Evolutionary conservation across 1,140 invertebrate genomes (phyloP), one percentile per base, ranked within the genome.

Genomic region (Medauroidea extradentata): DNA sequence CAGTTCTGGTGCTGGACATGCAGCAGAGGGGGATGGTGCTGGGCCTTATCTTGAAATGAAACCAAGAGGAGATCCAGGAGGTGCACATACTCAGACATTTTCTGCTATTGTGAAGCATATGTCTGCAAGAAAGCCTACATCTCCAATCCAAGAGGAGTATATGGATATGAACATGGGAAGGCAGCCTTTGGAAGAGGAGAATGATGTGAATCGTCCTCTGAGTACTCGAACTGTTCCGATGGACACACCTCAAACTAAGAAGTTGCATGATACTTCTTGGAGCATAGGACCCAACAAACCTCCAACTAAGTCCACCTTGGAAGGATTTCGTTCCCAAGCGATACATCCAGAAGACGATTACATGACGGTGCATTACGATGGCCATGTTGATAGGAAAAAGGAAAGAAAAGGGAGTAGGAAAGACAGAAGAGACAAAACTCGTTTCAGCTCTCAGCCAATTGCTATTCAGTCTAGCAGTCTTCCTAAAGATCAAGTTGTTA

Each of bases 191-290:
- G 51, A 44, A 46, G 39, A 55, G n/a, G 53, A 55, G 19, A 55
- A 24, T 19, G 29, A 23, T 42, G 69, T 23, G 25, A 21, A n/a
- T 8, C 14, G 34, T 58, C 16, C 29, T 4, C 29, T 34, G 29
- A 11, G 29, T 11, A 34, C 14, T 13, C 16, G 50, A 16, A 51
- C 76, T 4, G 71, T 74, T 18, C 71, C 75, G 4, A 67, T 79
- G 21, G 73, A 76, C 64, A 71, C 78, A 51, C 75, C 73, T 4
- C 72, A 75, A 25, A 71, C 77, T 5, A 70, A 75, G n/a, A 72
- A 73, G 44, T 69, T 75, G 3, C 73, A 73, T 1, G 82, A 84
- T 59, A 86, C 85, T 83, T 75, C 77, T 0, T 79, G 65, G 62
- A 66, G 61, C 24, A 64, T 56, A 62, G 43, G 54, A 50, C 19